Percentiles rank a stretch among this genome's conserved stretches.
Evolutionary conservation across 2,888 invertebrate genomes (phyloP).

Genomic region (Scaptomyza parva): DNA sequence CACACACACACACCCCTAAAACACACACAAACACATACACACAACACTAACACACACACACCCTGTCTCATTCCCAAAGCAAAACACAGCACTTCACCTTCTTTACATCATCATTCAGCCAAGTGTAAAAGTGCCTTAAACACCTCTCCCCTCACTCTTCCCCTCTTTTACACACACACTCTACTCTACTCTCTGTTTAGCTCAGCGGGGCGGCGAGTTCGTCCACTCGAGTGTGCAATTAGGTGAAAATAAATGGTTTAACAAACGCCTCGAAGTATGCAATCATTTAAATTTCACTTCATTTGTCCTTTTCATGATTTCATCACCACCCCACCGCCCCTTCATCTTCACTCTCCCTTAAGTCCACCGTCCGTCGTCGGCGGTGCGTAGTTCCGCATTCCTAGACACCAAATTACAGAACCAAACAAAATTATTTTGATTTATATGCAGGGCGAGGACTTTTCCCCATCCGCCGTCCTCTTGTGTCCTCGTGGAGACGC

Average conservation of each 20-base stretch:
- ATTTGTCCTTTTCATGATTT: conserved; percentile 80
- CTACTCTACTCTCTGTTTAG: no score
- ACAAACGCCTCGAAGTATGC: conserved; percentile 79
- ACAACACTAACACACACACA: background rate
- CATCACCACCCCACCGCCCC: background rate
- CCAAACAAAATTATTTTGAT: conserved; percentile 81
- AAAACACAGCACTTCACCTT: background rate
- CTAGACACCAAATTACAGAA: conserved; percentile 70
- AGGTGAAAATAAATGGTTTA: conserved; percentile 82
- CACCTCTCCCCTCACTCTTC: background rate
- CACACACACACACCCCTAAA: background rate
- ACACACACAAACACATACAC: background rate
- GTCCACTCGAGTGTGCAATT: conserved; percentile 81
- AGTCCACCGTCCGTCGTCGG: no score
- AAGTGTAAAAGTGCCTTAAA: conserved; percentile 60
- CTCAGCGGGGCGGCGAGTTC: conserved; percentile 3
- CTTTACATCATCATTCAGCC: conserved; percentile 29
- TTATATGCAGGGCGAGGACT: conserved; percentile 69
- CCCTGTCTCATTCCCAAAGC: no score
- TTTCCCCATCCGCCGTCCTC: conserved; percentile 2
- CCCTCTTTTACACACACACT: background rate
- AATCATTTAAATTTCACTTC: conserved; percentile 81
- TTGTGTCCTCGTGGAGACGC: background rate
- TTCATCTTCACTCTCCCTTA: no score
- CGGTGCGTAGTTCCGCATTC: conserved; percentile 23